Evolutionary conservation across 2,113 vertebrate species (phyloP), one percentile per base, ranked within the genome.

Genomic region (Xenopus borealis): DNA sequence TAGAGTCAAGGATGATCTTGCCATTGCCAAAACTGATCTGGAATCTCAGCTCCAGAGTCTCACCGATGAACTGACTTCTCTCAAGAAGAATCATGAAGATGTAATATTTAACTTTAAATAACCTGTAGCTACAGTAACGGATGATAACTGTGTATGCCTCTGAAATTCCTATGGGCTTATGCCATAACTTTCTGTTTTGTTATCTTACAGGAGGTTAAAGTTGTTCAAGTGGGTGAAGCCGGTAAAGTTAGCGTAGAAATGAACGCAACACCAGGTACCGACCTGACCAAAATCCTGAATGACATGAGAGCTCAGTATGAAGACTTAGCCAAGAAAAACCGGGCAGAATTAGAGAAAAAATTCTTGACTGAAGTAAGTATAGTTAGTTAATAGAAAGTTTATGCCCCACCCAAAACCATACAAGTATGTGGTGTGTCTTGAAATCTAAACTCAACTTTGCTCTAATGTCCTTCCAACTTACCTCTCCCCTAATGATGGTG

Each of bases 11-110:
- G 92, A 92, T 12, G 81, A 87, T 45, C 75, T 92, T 83, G 87
- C 78, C 20, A 81, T 91, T 81, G 78, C 85, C 67, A 89, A 85
- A 18, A 88, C 93, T 0, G 92, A 94, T 83, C 86, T 96, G 81
- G 87, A 91, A 81, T 80, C 86, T 1, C 87, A 89, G 72, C 79
- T 78, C 0, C 85, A 89, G 67, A 78, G 79, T 20, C 46, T 92
- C 72, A 89, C 83, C 0, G 91, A 92, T 40, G 92, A 92, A 79
- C 84, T 88, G 72, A 78, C 77, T 1, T 83, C 82, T 3, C 80
- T 90, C 47, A 89, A 81, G 83, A 89, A 79, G 0, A 89, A 83
- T 68, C 89, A 93, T 0, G 79, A 87, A 64, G 89, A 89, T 69
- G 91, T 92, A 19, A 80, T 16, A 16, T 55, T 7, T 16, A 55